Percentiles rank a stretch among this genome's conserved stretches.
Conservation (phyloP, 1,140 invertebrate genomes). For the Heliconius hewitsoni region DNA sequence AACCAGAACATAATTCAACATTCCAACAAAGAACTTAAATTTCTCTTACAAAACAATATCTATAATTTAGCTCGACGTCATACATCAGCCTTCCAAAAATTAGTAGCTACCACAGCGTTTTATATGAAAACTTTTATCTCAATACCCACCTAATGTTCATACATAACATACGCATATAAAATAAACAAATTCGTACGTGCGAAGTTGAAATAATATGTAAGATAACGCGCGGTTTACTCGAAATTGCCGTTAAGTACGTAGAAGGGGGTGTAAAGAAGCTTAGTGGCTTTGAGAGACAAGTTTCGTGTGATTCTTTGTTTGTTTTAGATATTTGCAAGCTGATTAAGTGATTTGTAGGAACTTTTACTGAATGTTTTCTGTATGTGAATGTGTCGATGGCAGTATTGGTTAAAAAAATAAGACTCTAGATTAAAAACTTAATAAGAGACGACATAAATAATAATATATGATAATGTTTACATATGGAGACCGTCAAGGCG, state of each 20-base stretch:
- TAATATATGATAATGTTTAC: no score
- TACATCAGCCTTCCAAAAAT: background rate
- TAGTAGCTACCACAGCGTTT: background rate
- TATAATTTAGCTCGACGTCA: background rate
- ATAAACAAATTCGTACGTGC: constrained; percentile 46
- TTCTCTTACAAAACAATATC: background rate
- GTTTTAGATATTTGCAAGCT: constrained; percentile 63
- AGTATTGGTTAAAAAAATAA: background rate
- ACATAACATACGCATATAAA: background rate
- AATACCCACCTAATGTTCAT: background rate
- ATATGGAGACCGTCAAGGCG: no score
- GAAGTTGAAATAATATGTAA: constrained; percentile 52
- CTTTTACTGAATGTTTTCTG: constrained; percentile 19
- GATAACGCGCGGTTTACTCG: constrained; percentile 59
- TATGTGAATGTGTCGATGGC: background rate
- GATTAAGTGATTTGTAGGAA: constrained; percentile 51
- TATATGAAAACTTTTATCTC: background rate
- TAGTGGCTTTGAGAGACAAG: constrained; percentile 59
- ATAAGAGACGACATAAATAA: no score
- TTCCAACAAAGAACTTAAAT: background rate
- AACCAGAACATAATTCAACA: background rate
- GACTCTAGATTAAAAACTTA: no score
- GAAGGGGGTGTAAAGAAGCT: constrained; percentile 63
- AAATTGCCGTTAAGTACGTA: constrained; percentile 72
- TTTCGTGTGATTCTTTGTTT: constrained; percentile 61